Evolutionary conservation across 2,113 vertebrate species (phyloP), one percentile per base, ranked within the genome.

Genomic region (Morone saxatilis): DNA sequence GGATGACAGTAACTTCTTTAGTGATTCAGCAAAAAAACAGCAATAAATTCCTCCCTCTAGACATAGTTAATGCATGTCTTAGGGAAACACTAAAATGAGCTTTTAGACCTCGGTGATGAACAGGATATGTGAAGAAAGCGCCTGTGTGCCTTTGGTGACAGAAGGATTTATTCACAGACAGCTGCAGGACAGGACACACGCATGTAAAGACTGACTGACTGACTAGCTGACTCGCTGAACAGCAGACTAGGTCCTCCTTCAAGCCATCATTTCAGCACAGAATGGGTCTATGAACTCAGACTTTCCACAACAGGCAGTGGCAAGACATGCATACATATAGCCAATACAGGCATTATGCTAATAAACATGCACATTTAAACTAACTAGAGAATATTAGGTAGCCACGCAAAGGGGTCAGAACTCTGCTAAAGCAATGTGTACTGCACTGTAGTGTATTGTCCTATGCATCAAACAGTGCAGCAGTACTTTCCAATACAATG

Each of bases 141-240:
- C 71, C n/a, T 72, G 66, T 84, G 81, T 81, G 85, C 80, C 81
- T 88, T 71, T 86, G 74, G 88, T 92, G 93, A 94, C 93, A 94
- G 86, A 69, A 87, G 92, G 89, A 93, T 94, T 94, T 94, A 94
- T 92, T 89, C 78, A n/a, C 70, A 67, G 92, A 89, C 90, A 94
- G 93, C 93, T 94, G 94, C 88, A 92, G 83, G 79, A 92, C 77
- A 88, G 80, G 80, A 89, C 88, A 87, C 76, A 86, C 60, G 22
- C 81, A 84, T 60, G 66, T 81, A 77, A 73, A 88, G 83, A 83
- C 70, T 47, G 62, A 85, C 83, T 71, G 84, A 81, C 65, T 50
- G 72, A 78, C 83, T 68, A 80, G 40, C 81, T 43, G 80, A 47
- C 16, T 81, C 20, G 54, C 38, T 87, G 73, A 78, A 59, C 40